Base-by-base conservation (phyloP, 53 echinoderm and acorn worm genomes). In the Holothuria scabra region DNA sequence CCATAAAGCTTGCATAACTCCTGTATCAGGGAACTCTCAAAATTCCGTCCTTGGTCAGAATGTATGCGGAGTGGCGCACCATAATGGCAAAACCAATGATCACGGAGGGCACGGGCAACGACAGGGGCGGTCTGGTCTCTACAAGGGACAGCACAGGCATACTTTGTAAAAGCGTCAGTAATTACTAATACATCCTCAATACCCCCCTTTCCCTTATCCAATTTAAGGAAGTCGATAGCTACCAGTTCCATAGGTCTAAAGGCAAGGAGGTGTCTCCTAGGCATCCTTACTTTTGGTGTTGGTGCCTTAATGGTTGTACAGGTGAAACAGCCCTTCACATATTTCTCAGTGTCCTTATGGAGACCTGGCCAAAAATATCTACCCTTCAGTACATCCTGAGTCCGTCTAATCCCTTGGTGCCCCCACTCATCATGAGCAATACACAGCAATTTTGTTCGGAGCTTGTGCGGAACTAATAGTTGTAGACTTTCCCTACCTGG, bases 331-430 rank as follows among this genome's bases (percentile, higher is more conserved):
- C 12, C 26, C 71, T 66, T 62, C 14, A 89, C 74, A 52, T 85
- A 57, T 28, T 76, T 25, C 6, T 74, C 28, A 10, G 66, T 59
- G 0, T 89, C 76, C 10, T 76, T 74, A 16, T 58, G 33, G 33
- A 89, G 30, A 16, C 89, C 85, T 37, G 85, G 89, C 89, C 89
- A 89, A 67, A 84, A 89, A 67, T 79, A 89, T 28, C 79, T 61
- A 21, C n/a, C 38, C 60, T 65, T 79, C 72, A 89, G 30, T 8
- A 89, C 56, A 46, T 41, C 74, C 34, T 85, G 46, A 13, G 89
- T 89, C 25, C 89, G 46, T 6, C 28, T 65, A 12, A 79, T 38
- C 18, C 88, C 88, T 37, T 88, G 84, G 56, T 88, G 88, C 11
- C 88, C 84, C 84, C 88, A 88, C 13, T 88, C 30, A 46, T 88